Conservation (phyloP, 2,113 vertebrate genomes). For the Pachycephala philippinensis region DNA sequence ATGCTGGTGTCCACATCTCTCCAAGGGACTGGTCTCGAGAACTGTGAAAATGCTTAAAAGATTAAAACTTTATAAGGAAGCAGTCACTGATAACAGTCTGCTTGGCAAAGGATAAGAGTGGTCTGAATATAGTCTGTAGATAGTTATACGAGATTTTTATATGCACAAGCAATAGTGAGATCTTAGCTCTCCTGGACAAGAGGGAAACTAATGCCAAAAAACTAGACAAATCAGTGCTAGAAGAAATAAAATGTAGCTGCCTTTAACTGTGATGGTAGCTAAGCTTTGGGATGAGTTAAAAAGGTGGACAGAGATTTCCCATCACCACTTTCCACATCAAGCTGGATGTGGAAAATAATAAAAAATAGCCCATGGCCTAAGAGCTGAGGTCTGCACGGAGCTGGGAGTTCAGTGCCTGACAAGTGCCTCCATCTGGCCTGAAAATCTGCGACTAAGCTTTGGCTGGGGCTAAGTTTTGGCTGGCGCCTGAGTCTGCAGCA, state of each 20-base stretch:
- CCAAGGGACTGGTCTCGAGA: neutral
- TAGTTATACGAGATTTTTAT: neutral
- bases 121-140: neutral
- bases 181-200: neutral
- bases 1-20: neutral
- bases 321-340: neutral
- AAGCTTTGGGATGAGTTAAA: neutral
- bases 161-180: neutral
- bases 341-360: neutral
- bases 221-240: neutral
- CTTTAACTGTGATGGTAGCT: neutral
- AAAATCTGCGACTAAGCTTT: neutral
- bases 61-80: neutral
- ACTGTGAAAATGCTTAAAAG: neutral
- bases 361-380: neutral
- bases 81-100: neutral
- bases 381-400: neutral
- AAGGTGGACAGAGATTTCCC: neutral
- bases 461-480: neutral
- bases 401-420: neutral
- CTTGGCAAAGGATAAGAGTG: neutral
- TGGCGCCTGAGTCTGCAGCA: accelerated
- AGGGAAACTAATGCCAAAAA: neutral
- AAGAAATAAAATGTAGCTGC: neutral
- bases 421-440: neutral